Conservation (phyloP, 2,113 vertebrate genomes). For the Oenanthe oenanthe region DNA sequence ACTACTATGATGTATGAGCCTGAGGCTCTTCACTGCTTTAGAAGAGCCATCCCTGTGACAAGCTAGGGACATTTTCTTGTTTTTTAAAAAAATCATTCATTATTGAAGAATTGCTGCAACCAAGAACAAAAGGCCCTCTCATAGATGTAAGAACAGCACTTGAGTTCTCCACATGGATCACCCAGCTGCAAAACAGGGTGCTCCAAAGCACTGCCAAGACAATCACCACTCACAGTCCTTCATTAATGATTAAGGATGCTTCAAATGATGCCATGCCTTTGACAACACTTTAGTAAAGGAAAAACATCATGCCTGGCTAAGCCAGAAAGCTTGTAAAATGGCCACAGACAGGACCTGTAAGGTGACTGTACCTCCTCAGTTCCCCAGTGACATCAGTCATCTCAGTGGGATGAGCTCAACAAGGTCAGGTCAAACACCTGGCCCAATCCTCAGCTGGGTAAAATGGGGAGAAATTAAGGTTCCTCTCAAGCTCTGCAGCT, state of each 20-base stretch:
- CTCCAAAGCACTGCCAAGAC: not conserved
- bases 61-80: not conserved
- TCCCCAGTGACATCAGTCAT: not conserved
- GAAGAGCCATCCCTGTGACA: not conserved
- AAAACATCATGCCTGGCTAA: not conserved
- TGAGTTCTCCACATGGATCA: rapidly evolving
- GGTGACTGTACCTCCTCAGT: not conserved
- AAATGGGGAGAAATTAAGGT: not conserved
- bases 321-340: not conserved
- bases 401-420: not conserved
- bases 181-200: not conserved
- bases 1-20: not conserved
- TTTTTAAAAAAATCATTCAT: not conserved
- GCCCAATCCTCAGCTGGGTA: not conserved
- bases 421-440: not conserved
- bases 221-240: not conserved
- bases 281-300: not conserved
- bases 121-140: not conserved
- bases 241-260: not conserved
- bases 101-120: not conserved
- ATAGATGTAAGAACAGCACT: not conserved
- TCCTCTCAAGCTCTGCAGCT: not conserved
- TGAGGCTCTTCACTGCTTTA: not conserved
- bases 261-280: not conserved
- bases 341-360: not conserved